phyloP scores from a whole-genome alignment of 2,888 invertebrate species.

The Amorpha juglandis region DNA sequence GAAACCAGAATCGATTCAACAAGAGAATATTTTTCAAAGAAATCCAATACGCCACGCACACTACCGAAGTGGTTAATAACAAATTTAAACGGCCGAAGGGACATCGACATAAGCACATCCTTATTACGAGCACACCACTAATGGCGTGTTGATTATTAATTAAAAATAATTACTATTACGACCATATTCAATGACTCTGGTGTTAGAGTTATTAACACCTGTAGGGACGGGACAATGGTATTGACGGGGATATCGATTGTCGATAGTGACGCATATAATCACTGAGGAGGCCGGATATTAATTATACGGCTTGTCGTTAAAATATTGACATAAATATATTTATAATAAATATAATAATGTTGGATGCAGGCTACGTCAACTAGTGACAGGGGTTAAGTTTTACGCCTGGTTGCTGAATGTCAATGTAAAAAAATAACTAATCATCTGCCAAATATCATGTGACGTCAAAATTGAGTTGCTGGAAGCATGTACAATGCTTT shows the following conservation, averaged over 20 bases:
- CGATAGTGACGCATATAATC: neutral
- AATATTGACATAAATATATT: no score
- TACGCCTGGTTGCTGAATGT: no score
- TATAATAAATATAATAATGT: no score
- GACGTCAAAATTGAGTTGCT: no score
- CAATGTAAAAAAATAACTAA: no score
- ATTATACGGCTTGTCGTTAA: no score
- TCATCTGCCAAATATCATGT: no score
- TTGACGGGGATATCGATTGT: conserved; percentile 26
- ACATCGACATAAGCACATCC: conserved; percentile 80
- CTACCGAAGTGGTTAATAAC: conserved; percentile 22
- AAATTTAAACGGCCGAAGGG: conserved; percentile 68
- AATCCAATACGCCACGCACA: conserved; percentile 25
- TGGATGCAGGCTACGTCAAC: no score
- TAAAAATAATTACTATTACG: conserved; percentile 85
- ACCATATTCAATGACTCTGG: conserved; percentile 84
- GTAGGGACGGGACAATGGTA: conserved; percentile 54
- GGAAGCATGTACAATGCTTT: no score
- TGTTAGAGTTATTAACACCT: conserved; percentile 79
- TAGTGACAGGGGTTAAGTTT: no score
- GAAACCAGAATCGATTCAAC: neutral
- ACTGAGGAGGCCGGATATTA: no score
- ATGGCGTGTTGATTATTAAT: conserved; percentile 84
- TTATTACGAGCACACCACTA: conserved; percentile 76
- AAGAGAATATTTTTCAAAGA: neutral